A percentile compares a stretch with the other conserved stretches of the same genome.
Evolutionary conservation across 2,113 vertebrate species (phyloP).

Genomic region (Mormyrus iriodes): DNA sequence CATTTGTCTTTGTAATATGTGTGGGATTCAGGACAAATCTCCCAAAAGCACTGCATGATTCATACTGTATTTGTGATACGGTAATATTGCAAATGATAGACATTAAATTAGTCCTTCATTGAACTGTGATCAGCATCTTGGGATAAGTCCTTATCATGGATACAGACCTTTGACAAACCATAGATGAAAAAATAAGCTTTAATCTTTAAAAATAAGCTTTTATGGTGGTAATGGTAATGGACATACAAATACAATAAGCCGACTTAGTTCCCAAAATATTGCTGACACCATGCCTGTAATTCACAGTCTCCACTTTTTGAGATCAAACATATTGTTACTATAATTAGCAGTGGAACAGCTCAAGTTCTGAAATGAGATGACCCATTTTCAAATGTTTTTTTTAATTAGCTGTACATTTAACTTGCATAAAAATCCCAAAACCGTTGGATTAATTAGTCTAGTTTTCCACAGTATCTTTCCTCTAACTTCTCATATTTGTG

Average conservation of each 20-base stretch:
- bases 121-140: neutral
- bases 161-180: neutral
- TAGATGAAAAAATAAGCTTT: neutral
- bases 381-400: slow-evolving; percentile 45
- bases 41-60: neutral
- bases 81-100: neutral
- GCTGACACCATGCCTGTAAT: neutral
- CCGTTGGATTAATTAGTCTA: slow-evolving; percentile 15
- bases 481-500: neutral
- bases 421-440: slow-evolving; percentile 2
- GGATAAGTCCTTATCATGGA: neutral
- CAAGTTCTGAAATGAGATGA: slow-evolving; percentile 38
- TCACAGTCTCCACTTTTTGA: slow-evolving; percentile 43
- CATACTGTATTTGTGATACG: neutral
- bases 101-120: too few species aligned
- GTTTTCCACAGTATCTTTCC: neutral
- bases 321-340: slow-evolving; percentile 40
- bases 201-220: neutral
- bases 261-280: neutral
- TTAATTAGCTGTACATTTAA: slow-evolving; percentile 49
- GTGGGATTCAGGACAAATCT: neutral
- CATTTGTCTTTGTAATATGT: neutral
- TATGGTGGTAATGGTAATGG: neutral
- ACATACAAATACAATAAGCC: neutral
- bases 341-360: slow-evolving; percentile 42